Conservation (phyloP, 53 echinoderm and acorn worm genomes). For the Zoroaster sp. region DNA sequence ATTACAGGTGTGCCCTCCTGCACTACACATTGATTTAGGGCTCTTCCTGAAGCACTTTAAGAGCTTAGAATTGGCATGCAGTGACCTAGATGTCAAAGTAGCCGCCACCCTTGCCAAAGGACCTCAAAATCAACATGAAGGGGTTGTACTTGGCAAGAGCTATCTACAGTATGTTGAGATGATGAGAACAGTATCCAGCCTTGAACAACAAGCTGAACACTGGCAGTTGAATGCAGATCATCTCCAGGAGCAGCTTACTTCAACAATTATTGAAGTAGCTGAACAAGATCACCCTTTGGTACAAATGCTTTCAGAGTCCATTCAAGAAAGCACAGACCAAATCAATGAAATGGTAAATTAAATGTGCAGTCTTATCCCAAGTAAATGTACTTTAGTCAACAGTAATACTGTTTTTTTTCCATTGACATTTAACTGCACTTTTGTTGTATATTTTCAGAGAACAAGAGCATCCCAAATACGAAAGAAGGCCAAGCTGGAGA, state of each 20-base stretch:
- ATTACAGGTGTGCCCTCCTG: constrained; percentile 25
- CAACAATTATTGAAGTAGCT: constrained; percentile 8
- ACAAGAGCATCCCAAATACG: too few relatives aligned
- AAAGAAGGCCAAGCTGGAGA: too few relatives aligned
- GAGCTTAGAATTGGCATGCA: constrained; percentile 25
- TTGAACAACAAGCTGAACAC: neutral
- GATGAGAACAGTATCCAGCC: neutral
- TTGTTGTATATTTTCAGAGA: too few relatives aligned
- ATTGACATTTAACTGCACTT: too few relatives aligned
- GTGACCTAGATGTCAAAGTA: neutral
- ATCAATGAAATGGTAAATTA: constrained; percentile 13
- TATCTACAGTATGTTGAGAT: neutral
- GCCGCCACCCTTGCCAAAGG: too few relatives aligned
- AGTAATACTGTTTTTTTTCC: too few relatives aligned
- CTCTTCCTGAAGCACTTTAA: constrained; percentile 37
- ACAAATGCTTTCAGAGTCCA: neutral
- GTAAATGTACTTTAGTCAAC: too few relatives aligned
- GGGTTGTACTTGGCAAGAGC: neutral
- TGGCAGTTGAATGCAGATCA: constrained; percentile 3
- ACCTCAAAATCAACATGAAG: too few relatives aligned
- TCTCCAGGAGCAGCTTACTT: constrained; percentile 8
- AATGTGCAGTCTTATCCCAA: too few relatives aligned
- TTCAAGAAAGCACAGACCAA: constrained; percentile 8
- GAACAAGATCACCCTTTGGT: neutral
- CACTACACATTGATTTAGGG: neutral